A percentile compares a stretch with the other conserved stretches of the same genome.
phyloP scores from a whole-genome alignment of 2,113 vertebrate genomes.

The Ceyx cyanopectus region DNA sequence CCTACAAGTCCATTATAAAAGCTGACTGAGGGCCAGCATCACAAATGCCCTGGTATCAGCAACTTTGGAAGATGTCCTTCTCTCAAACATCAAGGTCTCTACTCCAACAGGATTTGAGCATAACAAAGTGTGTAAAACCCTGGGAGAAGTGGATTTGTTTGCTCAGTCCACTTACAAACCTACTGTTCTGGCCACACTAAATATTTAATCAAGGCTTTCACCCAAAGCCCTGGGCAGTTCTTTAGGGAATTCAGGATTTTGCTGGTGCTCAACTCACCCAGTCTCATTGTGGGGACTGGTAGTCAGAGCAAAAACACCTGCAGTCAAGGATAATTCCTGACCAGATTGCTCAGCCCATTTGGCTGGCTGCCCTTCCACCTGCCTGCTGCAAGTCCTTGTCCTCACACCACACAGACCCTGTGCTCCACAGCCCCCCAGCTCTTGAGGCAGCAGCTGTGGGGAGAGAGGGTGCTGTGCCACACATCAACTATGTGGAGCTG shows the following conservation, averaged over 20 bases:
- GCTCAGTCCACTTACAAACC: background rate
- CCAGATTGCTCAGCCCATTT: background rate
- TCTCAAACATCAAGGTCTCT: conserved; percentile 29
- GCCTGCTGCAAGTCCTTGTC: background rate
- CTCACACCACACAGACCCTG: background rate
- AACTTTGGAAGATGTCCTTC: conserved; percentile 14
- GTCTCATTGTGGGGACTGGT: background rate
- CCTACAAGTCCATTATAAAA: conserved; percentile 37
- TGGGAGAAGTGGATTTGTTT: background rate
- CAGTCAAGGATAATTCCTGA: background rate
- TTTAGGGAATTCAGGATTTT: background rate
- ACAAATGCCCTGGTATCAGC: background rate
- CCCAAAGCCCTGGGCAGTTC: background rate
- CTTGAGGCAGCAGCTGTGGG: fast-evolving
- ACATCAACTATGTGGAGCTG: background rate
- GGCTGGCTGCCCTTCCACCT: background rate
- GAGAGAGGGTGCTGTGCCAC: background rate
- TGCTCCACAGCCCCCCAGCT: background rate
- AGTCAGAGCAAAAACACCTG: background rate
- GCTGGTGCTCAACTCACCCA: background rate
- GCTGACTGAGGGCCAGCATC: background rate
- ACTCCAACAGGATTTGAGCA: background rate
- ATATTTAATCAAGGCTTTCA: conserved; percentile 2
- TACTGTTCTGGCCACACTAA: fast-evolving
- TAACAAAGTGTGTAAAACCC: background rate